A percentile compares a stretch with the other conserved stretches of the same genome.
Evolutionary conservation across 2,888 invertebrate genomes (phyloP).

Genomic region (Platycheirus albimanus): DNA sequence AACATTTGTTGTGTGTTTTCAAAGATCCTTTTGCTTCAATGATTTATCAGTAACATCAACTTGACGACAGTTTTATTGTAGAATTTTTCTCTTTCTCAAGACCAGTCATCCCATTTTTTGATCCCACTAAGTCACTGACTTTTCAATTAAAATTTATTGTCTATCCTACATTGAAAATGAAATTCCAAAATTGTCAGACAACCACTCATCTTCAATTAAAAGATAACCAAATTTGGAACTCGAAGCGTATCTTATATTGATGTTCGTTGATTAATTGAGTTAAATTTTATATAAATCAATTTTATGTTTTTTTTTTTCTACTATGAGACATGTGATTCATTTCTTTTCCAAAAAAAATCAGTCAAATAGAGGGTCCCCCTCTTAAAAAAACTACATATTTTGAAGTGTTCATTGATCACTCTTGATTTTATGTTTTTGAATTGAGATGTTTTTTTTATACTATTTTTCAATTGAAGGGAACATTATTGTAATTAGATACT

Average conservation of each 20-base stretch:
- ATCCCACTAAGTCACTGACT: conserved; percentile 16
- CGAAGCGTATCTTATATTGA: background rate
- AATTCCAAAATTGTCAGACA: conserved; percentile 44
- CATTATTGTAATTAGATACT: conserved; percentile 47
- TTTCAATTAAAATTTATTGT: conserved; percentile 10
- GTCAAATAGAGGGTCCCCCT: background rate
- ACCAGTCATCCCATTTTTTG: too few species aligned
- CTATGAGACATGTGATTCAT: background rate
- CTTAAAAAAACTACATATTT: background rate
- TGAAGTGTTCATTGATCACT: conserved; percentile 30
- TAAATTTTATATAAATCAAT: conserved; percentile 14
- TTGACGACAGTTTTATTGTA: too few species aligned
- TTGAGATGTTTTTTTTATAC: conserved; percentile 20
- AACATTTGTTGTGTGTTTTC: too few species aligned
- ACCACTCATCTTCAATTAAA: conserved; percentile 68
- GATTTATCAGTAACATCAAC: too few species aligned
- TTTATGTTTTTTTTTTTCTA: background rate
- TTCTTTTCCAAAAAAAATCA: conserved; percentile 1
- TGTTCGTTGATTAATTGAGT: conserved; percentile 21
- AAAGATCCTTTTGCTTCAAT: too few species aligned
- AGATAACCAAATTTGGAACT: conserved; percentile 45
- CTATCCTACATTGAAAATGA: background rate
- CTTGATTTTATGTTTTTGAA: conserved; percentile 1
- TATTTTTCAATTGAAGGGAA: conserved; percentile 38
- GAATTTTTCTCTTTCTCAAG: too few species aligned